Base-by-base conservation (phyloP, 92 coral and sea anemone species). In the Siderastrea siderea region DNA sequence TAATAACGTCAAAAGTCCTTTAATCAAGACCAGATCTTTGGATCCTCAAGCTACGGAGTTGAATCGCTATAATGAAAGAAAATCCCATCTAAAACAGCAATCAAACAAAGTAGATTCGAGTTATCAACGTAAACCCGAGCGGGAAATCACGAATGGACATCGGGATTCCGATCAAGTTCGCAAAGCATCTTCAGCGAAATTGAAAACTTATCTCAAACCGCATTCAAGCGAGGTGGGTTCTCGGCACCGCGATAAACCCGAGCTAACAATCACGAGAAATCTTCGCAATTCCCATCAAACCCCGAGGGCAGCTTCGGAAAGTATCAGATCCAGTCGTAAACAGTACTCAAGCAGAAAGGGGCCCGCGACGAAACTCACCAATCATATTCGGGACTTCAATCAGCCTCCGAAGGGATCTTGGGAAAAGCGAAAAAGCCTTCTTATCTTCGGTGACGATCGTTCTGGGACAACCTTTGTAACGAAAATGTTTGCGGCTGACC, bases 401-500 rank as follows among this genome's bases (percentile, higher is more conserved):
- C 70, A 75, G 13, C 72, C 5, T 10, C 81, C 87, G 81, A 84
- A 61, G 51, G 57, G 78, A 55, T 5, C 49, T 17, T 47, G 78
- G 69, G 65, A 67, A 38, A 76, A 78, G 66, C 83, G 89, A 76
- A 76, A 10, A 58, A 85, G 89, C 49, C 83, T 85, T 55, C 83
- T 85, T 1, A 77, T 85, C 63, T 85, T 85, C 64, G 89, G 89
- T 14, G 89, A 85, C 77, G 89, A 85, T 85, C 89, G 89, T 5
- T 85, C 89, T 5, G 89, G 89, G 8, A 85, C 89, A 58, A 85
- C 89, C 2, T 85, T 85, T 45, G 60, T 85, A 6, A 85, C 89
- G 7, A 76, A 78, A 57, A 77, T 85, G 89, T 85, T 85, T 58
- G 83, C 83, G 0, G 84, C 79, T 0, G 89, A 85, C 47, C 89